Percentiles rank a stretch among this genome's conserved stretches.
Conservation (phyloP, 2,113 vertebrate species). For the Lathamus discolor region DNA sequence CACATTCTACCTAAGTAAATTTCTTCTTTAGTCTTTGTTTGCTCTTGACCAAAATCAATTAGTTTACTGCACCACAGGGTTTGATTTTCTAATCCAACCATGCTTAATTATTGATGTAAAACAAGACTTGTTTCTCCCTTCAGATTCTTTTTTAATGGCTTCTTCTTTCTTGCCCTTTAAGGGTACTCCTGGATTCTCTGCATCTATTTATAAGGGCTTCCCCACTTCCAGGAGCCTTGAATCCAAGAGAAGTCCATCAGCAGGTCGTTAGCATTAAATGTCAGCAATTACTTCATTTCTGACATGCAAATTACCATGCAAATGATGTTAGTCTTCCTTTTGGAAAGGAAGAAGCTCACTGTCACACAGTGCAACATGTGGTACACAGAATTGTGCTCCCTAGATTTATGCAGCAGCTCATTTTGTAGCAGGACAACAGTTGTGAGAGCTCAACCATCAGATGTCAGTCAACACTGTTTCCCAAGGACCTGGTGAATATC, state of each 20-base stretch:
- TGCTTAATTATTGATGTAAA: not conserved
- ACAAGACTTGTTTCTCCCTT: not conserved
- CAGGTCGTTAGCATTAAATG: constrained; percentile 21
- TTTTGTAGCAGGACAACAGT: not conserved
- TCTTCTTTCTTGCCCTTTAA: not conserved
- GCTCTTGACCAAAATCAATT: not conserved
- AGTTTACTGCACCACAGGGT: not conserved
- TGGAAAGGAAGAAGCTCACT: not conserved
- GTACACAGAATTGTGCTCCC: not conserved
- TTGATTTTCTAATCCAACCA: not conserved
- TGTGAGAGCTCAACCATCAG: not conserved
- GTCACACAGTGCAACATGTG: not conserved
- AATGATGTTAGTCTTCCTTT: not conserved
- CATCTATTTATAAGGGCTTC: constrained; percentile 32
- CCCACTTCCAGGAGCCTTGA: not conserved
- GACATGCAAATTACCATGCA: constrained; percentile 30
- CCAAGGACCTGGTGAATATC: not conserved
- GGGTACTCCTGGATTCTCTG: not conserved
- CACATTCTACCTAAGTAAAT: not conserved
- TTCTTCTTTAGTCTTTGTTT: not conserved
- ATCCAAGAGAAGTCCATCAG: constrained; percentile 22
- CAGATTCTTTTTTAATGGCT: not conserved
- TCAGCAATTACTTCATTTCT: not conserved
- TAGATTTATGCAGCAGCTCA: not conserved
- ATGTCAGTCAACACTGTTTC: not conserved